Conservation (phyloP, 2,797 vertebrate genomes). For the Eulemur albifrons region DNA sequence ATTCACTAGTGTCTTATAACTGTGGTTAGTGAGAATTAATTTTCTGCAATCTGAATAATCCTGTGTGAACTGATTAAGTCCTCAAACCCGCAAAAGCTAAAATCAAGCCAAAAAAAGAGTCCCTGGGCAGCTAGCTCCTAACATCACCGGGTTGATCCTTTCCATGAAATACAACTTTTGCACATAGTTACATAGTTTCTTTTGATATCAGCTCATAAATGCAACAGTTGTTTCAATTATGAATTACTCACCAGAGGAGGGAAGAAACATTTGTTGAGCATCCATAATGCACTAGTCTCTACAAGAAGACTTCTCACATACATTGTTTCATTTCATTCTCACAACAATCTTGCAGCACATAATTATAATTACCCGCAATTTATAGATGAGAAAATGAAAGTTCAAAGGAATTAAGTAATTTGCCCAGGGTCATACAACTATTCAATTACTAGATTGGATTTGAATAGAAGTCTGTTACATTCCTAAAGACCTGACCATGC, state of each 20-base stretch:
- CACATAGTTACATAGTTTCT: constrained; percentile 47
- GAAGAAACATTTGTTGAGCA: constrained; percentile 39
- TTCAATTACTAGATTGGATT: constrained; percentile 54
- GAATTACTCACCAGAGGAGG: not conserved
- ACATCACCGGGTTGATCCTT: not conserved
- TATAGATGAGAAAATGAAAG: constrained; percentile 56
- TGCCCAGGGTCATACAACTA: constrained; percentile 53
- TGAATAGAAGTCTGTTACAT: constrained; percentile 49
- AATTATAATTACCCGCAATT: constrained; percentile 53
- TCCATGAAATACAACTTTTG: not conserved
- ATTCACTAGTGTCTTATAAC: not conserved
- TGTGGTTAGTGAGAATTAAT: not conserved
- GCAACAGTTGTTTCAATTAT: constrained; percentile 59
- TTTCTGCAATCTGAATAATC: constrained; percentile 40
- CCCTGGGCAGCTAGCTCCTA: not conserved
- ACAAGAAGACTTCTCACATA: constrained; percentile 4
- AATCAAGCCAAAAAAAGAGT: not conserved
- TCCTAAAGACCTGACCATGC: constrained; percentile 38
- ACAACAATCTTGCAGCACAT: constrained; percentile 19
- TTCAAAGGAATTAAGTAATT: constrained; percentile 62
- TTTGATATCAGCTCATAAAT: constrained; percentile 9
- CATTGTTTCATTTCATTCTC: constrained; percentile 50
- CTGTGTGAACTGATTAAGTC: not conserved
- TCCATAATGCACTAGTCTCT: not conserved
- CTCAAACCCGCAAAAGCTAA: constrained; percentile 33